Evolutionary conservation across 2,888 invertebrate species (phyloP), one percentile per base, ranked within the genome.

Genomic region (Tridacna gigas): DNA sequence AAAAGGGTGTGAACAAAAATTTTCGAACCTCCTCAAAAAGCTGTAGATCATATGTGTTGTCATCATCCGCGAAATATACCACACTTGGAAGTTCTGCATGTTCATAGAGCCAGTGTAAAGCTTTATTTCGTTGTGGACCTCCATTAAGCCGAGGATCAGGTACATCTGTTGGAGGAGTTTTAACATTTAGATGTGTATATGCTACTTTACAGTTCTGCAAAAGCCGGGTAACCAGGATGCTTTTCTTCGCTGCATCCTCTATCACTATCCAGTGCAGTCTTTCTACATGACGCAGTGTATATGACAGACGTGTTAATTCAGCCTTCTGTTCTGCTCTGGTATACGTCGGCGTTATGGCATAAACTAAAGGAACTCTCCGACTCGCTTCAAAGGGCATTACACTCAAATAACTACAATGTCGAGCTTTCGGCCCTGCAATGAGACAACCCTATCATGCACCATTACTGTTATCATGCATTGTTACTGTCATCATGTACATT

Each of bases 61-160:
- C 65, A 65, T 65, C 65, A 65, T 65, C 65, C 0, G 65, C 65
- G 20, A 65, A 65, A 65, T 65, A 65, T 25, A 65, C 65, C 65
- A 65, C 65, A 28, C 28, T 12, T 11, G 12, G 26, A 13, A 12
- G 26, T 11, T 26, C 25, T 18, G 65, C 20, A 15, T 73, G 48
- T 22, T 48, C 48, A 22, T 51, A 15, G 22, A 73, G 11, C 73
- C 73, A 73, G 18, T n/a, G 5, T 25, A 73, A n/a, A 5, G 22
- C 73, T 4, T 18, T 3, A 22, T 73, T 73, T 25, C 73, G 20
- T 51, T 65, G 65, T 13, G 12, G 1, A 12, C 20, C 65, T 0
- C 65, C 65, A 26, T 20, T 65, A 65, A 2, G 25, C 26, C 12
- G 9, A 28, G 1, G 4, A 25, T 26, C 15, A 26, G 51, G 25